Evolutionary conservation across 2,113 vertebrate species (phyloP), one percentile per base, ranked within the genome.

Genomic region (Hylia prasina): DNA sequence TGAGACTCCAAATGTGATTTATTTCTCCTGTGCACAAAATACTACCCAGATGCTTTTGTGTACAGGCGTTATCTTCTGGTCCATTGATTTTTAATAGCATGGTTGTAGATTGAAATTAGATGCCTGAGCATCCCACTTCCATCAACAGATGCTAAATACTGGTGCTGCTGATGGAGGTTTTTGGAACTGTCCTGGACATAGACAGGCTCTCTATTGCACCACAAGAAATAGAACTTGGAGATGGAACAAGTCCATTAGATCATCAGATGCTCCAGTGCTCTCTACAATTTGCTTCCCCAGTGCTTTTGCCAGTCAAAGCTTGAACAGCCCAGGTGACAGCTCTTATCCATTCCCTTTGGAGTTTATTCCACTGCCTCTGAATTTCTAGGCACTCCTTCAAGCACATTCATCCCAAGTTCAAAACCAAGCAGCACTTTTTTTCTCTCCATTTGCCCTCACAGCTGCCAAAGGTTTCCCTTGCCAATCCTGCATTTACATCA

Each of bases 11-110:
- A 71, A 78, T 8, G 17, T 48, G 77, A 84, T 91, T 94, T 87
- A 70, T 81, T 95, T 76, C 57, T 79, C 16, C 73, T n/a, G 8
- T 75, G 45, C 61, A 89, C 61, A 82, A 72, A 90, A 65, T 23
- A 79, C 45, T 58, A 79, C 63, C 45, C 56, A 81, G 47, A 35
- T 73, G 60, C 30, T 76, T 89, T 72, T 87, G 79, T 66, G 54
- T 94, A 88, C 63, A 82, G 63, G 56, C 47, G 48, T 94, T 92
- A 91, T 56, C 50, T 91, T 77, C 88, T 76, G 75, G 42, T 90
- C 75, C 82, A 66, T 88, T 94, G 75, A 73, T 60, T 96, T 91
- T 91, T 91, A 96, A 80, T 80, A 91, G 82, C 63, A 51, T 6
- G 39, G 50, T 19, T 63, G 31, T 65, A 83, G 68, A 94, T 15